phyloP scores from a whole-genome alignment of 37 sponge, comb jelly and placozoan genomes.

The Aphrocallistes beatrix region DNA sequence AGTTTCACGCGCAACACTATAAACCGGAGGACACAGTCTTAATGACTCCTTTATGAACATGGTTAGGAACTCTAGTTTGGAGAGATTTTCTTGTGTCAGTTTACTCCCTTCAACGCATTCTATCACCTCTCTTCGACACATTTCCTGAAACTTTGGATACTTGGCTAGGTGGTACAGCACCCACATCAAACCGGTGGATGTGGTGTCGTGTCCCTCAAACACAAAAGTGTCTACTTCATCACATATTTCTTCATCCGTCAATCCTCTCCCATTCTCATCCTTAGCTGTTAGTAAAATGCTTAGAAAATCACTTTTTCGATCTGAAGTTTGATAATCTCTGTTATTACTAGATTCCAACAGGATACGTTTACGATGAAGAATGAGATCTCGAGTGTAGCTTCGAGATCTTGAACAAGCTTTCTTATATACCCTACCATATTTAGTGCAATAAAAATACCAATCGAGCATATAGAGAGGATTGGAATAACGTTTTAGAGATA shows the following conservation, averaged over 20 bases:
- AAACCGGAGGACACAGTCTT: constrained; percentile 17
- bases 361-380: background rate
- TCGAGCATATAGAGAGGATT: background rate
- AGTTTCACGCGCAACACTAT: background rate
- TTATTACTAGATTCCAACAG: no score
- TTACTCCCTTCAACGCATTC: background rate
- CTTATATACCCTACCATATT: background rate
- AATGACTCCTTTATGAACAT: constrained; percentile 24
- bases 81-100: background rate
- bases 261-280: constrained; percentile 25
- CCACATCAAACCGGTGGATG: constrained; percentile 51
- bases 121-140: constrained; percentile 43
- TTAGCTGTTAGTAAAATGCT: background rate
- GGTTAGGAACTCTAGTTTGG: background rate
- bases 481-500: background rate
- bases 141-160: constrained; percentile 60
- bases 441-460: background rate
- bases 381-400: background rate
- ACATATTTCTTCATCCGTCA: constrained; percentile 57
- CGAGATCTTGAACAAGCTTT: background rate
- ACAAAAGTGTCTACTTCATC: constrained; percentile 79
- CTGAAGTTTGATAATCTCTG: background rate
- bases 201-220: constrained; percentile 84
- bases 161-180: constrained; percentile 57
- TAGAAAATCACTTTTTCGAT: background rate